Conservation (phyloP, 2,113 vertebrate genomes). For the Pavo muticus region DNA sequence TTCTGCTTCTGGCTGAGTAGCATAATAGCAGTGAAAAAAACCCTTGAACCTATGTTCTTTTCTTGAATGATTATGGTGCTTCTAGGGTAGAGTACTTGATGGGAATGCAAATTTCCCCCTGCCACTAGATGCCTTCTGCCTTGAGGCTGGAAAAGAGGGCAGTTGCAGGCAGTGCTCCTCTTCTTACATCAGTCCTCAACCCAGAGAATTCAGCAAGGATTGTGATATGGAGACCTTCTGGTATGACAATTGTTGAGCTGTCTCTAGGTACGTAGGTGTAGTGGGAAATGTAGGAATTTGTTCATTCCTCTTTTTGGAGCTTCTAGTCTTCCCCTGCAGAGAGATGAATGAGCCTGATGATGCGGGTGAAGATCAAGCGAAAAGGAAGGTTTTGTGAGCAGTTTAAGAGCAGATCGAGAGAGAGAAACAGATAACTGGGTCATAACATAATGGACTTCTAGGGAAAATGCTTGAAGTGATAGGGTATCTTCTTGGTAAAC, state of each 20-base stretch:
- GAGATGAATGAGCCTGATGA: background rate
- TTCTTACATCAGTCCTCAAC: background rate
- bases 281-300: background rate
- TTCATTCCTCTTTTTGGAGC: background rate
- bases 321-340: background rate
- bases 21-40: background rate
- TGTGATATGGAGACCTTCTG: background rate
- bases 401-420: background rate
- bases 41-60: rapidly evolving
- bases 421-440: background rate
- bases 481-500: background rate
- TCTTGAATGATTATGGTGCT: background rate
- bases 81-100: background rate
- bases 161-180: background rate
- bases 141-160: background rate
- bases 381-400: background rate
- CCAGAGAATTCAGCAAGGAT: background rate
- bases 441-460: background rate
- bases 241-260: background rate
- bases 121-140: background rate
- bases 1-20: background rate
- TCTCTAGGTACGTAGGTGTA: background rate
- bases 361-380: background rate
- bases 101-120: background rate
- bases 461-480: background rate